Evolutionary conservation across 2,797 vertebrate genomes (phyloP).

Genomic region (Bufotes viridis): DNA sequence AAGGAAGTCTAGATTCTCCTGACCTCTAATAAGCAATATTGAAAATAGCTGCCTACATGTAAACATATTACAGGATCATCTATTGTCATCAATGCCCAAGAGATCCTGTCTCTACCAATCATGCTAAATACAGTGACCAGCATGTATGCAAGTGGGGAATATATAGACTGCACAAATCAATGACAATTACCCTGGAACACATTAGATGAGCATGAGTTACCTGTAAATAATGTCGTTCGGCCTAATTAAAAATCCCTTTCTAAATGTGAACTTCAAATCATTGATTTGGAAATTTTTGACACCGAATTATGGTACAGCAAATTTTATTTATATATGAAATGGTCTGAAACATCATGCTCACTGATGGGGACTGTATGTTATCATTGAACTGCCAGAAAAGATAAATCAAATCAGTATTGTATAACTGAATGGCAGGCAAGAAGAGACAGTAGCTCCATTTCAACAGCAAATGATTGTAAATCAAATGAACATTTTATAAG

Average conservation of each 20-base stretch:
- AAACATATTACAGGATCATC: not conserved
- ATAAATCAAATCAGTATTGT: slow-evolving; percentile 18
- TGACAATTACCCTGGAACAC: not conserved
- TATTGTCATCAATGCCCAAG: not conserved
- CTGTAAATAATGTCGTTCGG: not conserved
- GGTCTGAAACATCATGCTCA: not conserved
- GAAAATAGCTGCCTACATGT: too few relatives aligned
- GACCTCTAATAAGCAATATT: too few relatives aligned
- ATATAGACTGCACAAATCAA: not conserved
- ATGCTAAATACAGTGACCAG: not conserved
- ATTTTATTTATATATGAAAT: not conserved
- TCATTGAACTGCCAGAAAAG: not conserved
- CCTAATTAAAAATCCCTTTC: not conserved
- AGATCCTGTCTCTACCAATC: not conserved
- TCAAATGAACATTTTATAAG: slow-evolving; percentile 36
- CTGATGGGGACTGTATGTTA: slow-evolving; percentile 9
- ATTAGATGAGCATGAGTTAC: not conserved
- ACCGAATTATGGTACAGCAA: not conserved
- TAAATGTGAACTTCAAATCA: not conserved
- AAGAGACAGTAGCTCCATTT: not conserved
- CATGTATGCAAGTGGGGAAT: not conserved
- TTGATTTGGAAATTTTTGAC: not conserved
- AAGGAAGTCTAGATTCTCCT: too few relatives aligned
- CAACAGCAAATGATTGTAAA: slow-evolving; percentile 36
- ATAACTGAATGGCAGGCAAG: slow-evolving; percentile 1